phyloP scores from a whole-genome alignment of 2,888 invertebrate genomes.

The Spialia ferax region DNA sequence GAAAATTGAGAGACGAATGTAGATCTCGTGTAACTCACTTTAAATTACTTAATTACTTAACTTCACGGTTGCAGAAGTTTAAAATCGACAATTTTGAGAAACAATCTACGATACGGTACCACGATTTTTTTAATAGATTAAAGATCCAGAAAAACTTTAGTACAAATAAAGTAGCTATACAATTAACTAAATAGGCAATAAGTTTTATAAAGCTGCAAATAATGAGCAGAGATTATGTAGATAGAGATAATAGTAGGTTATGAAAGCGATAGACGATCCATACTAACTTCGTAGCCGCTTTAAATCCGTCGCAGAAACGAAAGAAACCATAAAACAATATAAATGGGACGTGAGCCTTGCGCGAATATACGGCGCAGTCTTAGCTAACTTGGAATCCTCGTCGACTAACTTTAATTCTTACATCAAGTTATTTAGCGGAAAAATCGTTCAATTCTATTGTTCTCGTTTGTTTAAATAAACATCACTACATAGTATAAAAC shows the following conservation, averaged over 20 bases:
- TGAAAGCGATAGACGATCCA: constrained; percentile 24
- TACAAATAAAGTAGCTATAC: too few species aligned
- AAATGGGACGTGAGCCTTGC: constrained; percentile 74
- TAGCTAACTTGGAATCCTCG: constrained; percentile 48
- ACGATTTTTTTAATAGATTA: too few species aligned
- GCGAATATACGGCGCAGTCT: constrained; percentile 51
- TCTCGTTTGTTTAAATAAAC: constrained; percentile 2
- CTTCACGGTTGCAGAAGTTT: too few species aligned
- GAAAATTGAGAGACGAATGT: not conserved
- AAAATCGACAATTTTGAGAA: too few species aligned
- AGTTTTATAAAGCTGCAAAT: not conserved
- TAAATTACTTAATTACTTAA: too few species aligned
- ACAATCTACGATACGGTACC: too few species aligned
- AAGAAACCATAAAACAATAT: constrained; percentile 81
- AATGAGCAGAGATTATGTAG: not conserved
- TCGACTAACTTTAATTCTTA: constrained; percentile 65
- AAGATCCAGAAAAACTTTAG: too few species aligned
- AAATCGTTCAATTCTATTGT: constrained; percentile 29
- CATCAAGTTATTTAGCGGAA: constrained; percentile 39
- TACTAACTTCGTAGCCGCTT: constrained; percentile 68
- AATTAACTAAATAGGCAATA: too few species aligned
- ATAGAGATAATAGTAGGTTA: not conserved
- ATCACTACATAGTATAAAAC: too few species aligned
- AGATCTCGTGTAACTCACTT: too few species aligned
- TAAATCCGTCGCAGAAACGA: constrained; percentile 65